These are phyloP conservation scores for Sialia sialis DNA, from an alignment of 2,113 vertebrate species.

Conservation along the genomic window DNA sequence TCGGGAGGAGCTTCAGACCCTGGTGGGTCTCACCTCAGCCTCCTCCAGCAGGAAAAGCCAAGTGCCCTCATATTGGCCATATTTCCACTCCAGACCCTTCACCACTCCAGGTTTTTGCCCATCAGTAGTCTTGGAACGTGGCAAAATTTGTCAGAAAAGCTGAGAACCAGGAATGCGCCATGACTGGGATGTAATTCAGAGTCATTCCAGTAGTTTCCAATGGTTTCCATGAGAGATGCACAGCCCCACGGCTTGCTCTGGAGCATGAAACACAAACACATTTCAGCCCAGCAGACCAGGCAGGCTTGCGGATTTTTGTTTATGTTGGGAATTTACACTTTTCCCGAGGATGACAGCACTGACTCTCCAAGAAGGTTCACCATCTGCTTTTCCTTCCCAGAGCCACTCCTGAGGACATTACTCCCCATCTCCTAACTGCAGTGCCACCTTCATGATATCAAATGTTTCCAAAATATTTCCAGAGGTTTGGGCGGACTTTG, in stretches of 20 bases:
- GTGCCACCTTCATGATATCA: neutral
- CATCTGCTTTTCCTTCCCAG: neutral
- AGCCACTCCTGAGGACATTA: neutral
- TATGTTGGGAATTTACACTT: neutral
- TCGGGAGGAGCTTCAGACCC: neutral
- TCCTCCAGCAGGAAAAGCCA: neutral
- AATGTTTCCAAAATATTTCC: neutral
- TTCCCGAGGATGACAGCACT: neutral
- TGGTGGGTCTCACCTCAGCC: neutral
- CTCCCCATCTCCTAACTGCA: neutral
- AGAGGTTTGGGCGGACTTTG: neutral
- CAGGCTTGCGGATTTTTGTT: neutral
- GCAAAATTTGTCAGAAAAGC: neutral
- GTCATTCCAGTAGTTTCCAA: neutral
- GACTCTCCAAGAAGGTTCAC: neutral
- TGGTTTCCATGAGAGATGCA: neutral
- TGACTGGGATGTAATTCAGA: neutral
- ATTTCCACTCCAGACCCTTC: neutral
- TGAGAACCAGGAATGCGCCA: fast-evolving
- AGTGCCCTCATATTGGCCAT: neutral
- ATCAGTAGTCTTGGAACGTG: fast-evolving
- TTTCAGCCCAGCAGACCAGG: neutral
- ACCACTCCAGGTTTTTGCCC: neutral
- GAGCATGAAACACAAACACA: neutral
- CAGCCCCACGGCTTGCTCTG: neutral